A percentile compares a stretch with the other conserved stretches of the same genome.
Evolutionary conservation across 2,113 vertebrate species (phyloP).

Genomic region (Cebus imitator): DNA sequence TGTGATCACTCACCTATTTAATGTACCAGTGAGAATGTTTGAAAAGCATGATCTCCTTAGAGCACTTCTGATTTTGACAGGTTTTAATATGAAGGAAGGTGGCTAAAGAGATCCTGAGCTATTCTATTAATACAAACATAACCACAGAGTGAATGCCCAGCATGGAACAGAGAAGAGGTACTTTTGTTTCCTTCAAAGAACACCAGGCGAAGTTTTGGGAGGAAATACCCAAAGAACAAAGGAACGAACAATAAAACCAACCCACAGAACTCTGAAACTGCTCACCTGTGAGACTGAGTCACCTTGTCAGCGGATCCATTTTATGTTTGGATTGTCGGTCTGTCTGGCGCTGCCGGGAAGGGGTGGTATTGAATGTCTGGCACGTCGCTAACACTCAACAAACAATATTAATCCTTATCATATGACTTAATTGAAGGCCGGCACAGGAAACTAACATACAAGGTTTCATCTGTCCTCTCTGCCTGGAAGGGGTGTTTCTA

Average conservation of each 20-base stretch:
- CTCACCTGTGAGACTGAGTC: conserved; percentile 30
- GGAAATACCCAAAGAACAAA: background rate
- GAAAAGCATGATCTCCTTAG: background rate
- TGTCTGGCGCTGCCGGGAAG: conserved; percentile 1
- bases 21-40: background rate
- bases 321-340: conserved; percentile 25
- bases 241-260: background rate
- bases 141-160: background rate
- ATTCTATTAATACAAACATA: background rate
- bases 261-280: background rate
- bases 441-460: conserved; percentile 50
- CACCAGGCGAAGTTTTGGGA: background rate
- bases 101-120: background rate
- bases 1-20: background rate
- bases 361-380: conserved; percentile 24
- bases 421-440: conserved; percentile 51
- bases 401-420: conserved; percentile 70
- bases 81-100: background rate
- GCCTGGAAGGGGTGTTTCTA: background rate
- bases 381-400: conserved; percentile 54
- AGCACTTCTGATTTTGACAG: background rate
- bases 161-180: fast-evolving
- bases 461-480: conserved; percentile 38
- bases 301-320: background rate
- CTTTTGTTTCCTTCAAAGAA: background rate